These are phyloP conservation scores for Calameuta pallipes DNA, from an alignment of 2,888 invertebrate genomes.

Conservation along the genomic window DNA sequence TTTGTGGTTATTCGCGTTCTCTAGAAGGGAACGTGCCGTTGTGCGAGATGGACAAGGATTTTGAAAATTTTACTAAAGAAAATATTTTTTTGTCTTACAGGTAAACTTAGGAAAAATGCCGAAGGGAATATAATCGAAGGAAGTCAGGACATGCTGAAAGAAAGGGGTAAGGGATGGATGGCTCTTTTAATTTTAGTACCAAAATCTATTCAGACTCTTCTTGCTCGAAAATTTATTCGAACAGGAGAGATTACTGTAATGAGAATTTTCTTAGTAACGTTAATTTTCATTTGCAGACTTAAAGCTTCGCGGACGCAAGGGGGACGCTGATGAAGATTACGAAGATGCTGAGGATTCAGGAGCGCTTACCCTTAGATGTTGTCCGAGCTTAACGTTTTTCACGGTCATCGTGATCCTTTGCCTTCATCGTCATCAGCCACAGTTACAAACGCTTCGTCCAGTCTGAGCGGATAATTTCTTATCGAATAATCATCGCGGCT, in stretches of 20 bases:
- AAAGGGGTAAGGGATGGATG: conserved; percentile 47
- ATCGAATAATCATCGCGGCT: conserved; percentile 17
- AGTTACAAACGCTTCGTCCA: conserved; percentile 52
- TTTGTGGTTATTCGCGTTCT: background rate
- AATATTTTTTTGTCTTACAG: conserved; percentile 43
- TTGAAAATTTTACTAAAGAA: background rate
- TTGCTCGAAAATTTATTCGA: background rate
- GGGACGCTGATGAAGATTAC: conserved; percentile 45
- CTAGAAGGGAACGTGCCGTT: background rate
- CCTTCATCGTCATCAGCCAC: conserved; percentile 50
- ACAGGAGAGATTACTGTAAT: background rate
- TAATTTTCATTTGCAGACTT: conserved; percentile 42
- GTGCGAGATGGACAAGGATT: background rate
- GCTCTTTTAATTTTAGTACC: background rate
- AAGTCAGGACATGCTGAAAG: conserved; percentile 61
- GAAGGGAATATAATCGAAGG: conserved; percentile 59
- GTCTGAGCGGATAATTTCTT: conserved; percentile 45
- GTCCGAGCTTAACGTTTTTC: conserved; percentile 38
- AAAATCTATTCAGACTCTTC: background rate
- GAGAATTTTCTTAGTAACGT: conserved; percentile 21
- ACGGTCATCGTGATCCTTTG: conserved; percentile 43
- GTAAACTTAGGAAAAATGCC: conserved; percentile 57
- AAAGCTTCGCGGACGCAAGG: conserved; percentile 56
- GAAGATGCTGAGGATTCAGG: conserved; percentile 57
- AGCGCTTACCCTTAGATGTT: conserved; percentile 35